Evolutionary conservation across 2,113 vertebrate genomes (phyloP).

Genomic region (Aptenodytes patagonicus): DNA sequence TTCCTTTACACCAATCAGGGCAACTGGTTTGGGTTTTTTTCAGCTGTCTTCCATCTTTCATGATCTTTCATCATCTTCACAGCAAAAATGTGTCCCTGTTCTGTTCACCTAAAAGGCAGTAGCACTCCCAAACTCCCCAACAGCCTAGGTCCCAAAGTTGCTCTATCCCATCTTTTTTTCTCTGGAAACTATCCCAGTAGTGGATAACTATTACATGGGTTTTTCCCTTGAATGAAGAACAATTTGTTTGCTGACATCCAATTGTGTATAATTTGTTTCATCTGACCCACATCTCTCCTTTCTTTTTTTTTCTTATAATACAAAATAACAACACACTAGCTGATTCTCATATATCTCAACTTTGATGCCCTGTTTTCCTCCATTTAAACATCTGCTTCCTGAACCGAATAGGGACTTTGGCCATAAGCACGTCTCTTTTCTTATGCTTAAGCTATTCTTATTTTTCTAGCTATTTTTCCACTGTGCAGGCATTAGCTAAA

Average conservation of each 20-base stretch:
- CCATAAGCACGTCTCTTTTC: background rate
- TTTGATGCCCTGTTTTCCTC: background rate
- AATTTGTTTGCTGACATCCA: background rate
- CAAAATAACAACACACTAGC: background rate
- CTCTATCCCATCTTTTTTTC: background rate
- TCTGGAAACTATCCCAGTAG: background rate
- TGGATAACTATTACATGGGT: background rate
- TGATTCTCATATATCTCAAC: background rate
- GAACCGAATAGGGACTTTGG: background rate
- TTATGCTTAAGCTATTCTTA: background rate
- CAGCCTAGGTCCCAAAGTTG: background rate
- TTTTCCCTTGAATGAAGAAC: background rate
- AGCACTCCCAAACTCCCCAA: background rate
- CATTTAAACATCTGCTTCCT: background rate
- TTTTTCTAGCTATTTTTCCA: background rate
- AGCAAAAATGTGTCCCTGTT: background rate
- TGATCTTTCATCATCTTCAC: background rate
- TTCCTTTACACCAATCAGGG: background rate
- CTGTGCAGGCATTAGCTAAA: background rate
- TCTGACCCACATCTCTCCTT: background rate
- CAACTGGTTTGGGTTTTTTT: background rate
- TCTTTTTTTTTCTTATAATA: background rate
- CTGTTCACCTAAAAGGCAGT: background rate
- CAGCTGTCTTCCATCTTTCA: background rate
- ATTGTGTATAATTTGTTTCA: background rate